A percentile compares a stretch with the other conserved stretches of the same genome.
Evolutionary conservation across 2,797 vertebrate species (phyloP).

Genomic region (Oreochromis grahami): DNA sequence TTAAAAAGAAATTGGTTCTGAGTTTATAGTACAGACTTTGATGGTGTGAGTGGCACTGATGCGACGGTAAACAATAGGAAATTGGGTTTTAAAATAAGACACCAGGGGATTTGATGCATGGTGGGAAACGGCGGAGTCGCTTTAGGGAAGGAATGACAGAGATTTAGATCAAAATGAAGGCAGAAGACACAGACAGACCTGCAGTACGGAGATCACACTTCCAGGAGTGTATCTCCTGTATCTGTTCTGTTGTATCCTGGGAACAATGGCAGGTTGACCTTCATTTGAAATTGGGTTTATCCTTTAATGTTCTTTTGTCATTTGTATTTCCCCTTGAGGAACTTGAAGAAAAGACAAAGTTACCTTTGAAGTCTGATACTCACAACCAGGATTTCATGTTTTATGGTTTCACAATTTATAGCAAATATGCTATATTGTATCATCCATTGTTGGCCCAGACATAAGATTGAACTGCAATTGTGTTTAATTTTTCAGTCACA

Average conservation of each 20-base stretch:
- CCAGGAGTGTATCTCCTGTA: neutral
- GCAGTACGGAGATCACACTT: neutral
- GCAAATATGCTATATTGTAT: neutral
- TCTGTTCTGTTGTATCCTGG: neutral
- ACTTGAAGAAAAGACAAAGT: neutral
- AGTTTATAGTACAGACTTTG: slow-evolving; percentile 3
- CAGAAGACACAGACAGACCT: neutral
- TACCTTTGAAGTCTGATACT: neutral
- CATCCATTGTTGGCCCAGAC: accelerated
- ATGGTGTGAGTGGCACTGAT: slow-evolving; percentile 41
- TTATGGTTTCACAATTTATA: neutral
- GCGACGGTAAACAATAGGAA: slow-evolving; percentile 41
- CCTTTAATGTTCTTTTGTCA: neutral
- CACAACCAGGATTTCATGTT: neutral
- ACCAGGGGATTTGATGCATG: slow-evolving; percentile 19
- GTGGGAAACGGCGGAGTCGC: neutral
- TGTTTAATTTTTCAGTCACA: neutral
- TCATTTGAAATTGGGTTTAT: neutral
- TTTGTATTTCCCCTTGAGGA: neutral
- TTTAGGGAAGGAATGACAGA: neutral
- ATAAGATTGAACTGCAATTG: neutral
- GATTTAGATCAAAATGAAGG: slow-evolving; percentile 9
- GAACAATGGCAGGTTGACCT: neutral
- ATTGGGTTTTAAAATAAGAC: slow-evolving; percentile 51
- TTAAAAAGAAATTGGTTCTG: slow-evolving; percentile 37